These are phyloP conservation scores for Tanypteryx hageni DNA, from an alignment of 2,888 invertebrate genomes.

Conservation along the genomic window DNA sequence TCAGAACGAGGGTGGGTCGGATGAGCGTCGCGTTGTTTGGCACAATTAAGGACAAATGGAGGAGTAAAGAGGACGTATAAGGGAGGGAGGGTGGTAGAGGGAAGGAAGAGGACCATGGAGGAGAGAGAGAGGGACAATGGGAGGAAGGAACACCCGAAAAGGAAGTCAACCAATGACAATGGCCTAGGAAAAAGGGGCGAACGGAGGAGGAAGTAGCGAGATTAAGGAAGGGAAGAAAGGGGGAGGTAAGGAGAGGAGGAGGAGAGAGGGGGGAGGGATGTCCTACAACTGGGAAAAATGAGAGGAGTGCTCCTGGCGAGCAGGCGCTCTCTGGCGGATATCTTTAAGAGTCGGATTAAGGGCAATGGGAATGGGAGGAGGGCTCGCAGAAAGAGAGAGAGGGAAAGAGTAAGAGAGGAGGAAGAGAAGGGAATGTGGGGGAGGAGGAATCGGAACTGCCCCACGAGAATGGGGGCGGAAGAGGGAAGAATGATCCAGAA, in stretches of 20 bases:
- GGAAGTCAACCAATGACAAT: slow-evolving; percentile 39
- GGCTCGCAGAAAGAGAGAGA: background rate
- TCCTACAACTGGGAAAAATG: background rate
- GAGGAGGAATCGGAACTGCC: background rate
- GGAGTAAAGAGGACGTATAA: background rate
- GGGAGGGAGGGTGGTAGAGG: background rate
- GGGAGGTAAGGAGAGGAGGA: background rate
- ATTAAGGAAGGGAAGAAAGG: background rate
- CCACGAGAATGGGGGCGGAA: background rate
- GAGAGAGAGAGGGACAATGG: background rate
- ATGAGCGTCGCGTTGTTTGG: slow-evolving; percentile 51
- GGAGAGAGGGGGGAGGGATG: background rate
- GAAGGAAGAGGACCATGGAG: background rate
- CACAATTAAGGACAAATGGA: slow-evolving; percentile 55
- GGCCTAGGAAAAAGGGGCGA: background rate
- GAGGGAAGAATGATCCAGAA: slow-evolving; percentile 7
- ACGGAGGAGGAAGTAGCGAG: background rate
- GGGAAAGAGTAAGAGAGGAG: background rate
- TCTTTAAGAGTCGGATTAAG: slow-evolving; percentile 57
- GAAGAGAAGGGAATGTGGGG: background rate
- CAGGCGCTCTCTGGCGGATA: slow-evolving; percentile 12
- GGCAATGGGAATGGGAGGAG: background rate
- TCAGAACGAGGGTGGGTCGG: slow-evolving; percentile 16
- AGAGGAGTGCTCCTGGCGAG: background rate
- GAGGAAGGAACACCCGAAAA: background rate